Evolutionary conservation across 2,888 invertebrate genomes (phyloP).

Genomic region (Ochropacha duplaris): DNA sequence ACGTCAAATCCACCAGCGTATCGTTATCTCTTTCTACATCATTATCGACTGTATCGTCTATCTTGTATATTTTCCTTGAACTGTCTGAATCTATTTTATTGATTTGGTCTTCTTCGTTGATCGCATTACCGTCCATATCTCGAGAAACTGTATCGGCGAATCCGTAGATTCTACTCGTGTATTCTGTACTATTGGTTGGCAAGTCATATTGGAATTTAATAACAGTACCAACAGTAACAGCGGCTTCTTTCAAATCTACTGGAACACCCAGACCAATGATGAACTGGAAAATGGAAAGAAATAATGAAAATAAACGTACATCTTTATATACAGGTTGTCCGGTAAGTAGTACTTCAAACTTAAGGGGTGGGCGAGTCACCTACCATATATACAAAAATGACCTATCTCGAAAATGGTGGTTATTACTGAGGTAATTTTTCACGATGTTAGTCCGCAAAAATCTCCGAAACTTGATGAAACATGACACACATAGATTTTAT

Average conservation of each 20-base stretch:
- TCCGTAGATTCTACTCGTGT: conserved; percentile 78
- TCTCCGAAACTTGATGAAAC: too few species aligned
- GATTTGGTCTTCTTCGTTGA: conserved; percentile 29
- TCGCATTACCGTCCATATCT: conserved; percentile 57
- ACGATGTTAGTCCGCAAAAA: too few species aligned
- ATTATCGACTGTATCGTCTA: conserved; percentile 24
- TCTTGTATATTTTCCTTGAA: conserved; percentile 35
- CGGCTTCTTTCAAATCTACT: conserved; percentile 83
- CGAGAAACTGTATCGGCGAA: conserved; percentile 69
- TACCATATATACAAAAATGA: too few species aligned
- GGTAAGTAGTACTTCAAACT: too few species aligned
- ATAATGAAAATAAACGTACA: neutral
- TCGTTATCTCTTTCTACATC: conserved; percentile 49
- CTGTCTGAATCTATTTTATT: conserved; percentile 33
- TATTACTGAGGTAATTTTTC: too few species aligned
- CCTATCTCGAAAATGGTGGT: too few species aligned
- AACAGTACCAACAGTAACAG: conserved; percentile 85
- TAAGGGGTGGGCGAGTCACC: too few species aligned
- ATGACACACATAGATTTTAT: too few species aligned
- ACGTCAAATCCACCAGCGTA: conserved; percentile 70
- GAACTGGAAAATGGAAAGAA: conserved; percentile 76
- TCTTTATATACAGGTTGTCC: too few species aligned
- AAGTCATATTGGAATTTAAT: conserved; percentile 87
- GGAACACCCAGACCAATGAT: conserved; percentile 87
- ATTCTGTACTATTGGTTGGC: conserved; percentile 84